Conservation (phyloP, 2,888 invertebrate species). For the Drosophila subsilvestris region DNA sequence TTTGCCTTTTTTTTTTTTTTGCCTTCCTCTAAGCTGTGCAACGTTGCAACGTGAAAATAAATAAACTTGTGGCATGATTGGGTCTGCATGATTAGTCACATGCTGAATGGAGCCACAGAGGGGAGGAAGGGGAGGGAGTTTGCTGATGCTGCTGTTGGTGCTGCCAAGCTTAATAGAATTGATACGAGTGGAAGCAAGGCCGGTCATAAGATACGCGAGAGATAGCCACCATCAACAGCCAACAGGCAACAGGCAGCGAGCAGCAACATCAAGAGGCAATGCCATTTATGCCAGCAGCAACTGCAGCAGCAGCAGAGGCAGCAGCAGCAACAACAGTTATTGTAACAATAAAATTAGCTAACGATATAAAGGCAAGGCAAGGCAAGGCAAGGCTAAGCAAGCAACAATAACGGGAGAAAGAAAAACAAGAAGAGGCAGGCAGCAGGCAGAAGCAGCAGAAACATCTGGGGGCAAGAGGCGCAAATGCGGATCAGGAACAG, state of each 20-base stretch:
- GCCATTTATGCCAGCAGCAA: constrained; percentile 55
- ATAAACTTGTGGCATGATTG: constrained; percentile 79
- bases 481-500: constrained; percentile 63
- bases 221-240: constrained; percentile 59
- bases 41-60: constrained; percentile 78
- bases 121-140: not conserved
- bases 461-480: not conserved
- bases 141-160: not conserved
- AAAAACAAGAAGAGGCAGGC: constrained; percentile 54
- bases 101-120: constrained; percentile 54
- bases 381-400: constrained; percentile 54
- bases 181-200: constrained; percentile 73
- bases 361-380: constrained; percentile 70
- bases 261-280: constrained; percentile 41
- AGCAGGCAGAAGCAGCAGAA: constrained; percentile 23
- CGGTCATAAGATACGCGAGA: constrained; percentile 74
- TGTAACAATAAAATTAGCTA: constrained; percentile 80
- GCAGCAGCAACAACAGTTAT: constrained; percentile 72
- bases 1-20: constrained; percentile 47
- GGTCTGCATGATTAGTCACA: constrained; percentile 78
- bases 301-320: constrained; percentile 1
- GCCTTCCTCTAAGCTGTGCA: constrained; percentile 32
- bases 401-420: constrained; percentile 79
- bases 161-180: constrained; percentile 77
- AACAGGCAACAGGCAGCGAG: constrained; percentile 21